These are phyloP conservation scores for Premnoplex brunnescens DNA, from an alignment of 2,797 vertebrate species.

Conservation along the genomic window DNA sequence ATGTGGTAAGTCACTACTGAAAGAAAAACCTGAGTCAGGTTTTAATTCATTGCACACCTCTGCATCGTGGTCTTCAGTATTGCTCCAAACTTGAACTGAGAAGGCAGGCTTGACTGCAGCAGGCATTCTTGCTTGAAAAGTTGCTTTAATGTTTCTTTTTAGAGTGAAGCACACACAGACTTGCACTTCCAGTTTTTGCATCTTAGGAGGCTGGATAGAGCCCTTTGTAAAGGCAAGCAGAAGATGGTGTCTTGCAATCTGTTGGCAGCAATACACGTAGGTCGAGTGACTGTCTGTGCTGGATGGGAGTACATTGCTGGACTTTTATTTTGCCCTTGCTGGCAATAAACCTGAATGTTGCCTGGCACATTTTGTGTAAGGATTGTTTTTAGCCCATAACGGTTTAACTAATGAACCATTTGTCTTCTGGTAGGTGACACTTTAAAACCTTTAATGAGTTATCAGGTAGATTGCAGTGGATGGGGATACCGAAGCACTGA, in stretches of 20 bases:
- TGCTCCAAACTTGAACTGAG: conserved; percentile 69
- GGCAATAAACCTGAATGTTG: not conserved
- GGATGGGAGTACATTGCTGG: not conserved
- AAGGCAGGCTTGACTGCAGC: conserved; percentile 17
- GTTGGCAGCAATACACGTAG: not conserved
- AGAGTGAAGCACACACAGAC: not conserved
- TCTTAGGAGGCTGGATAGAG: not conserved
- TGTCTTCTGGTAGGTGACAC: conserved; percentile 18
- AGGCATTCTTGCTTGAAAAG: not conserved
- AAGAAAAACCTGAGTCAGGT: conserved; percentile 36
- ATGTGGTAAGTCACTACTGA: conserved; percentile 41
- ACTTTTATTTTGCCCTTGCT: conserved; percentile 36
- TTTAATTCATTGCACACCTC: conserved; percentile 51
- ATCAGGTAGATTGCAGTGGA: conserved; percentile 65
- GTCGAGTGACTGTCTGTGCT: not conserved
- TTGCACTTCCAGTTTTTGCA: conserved; percentile 30
- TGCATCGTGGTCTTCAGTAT: conserved; percentile 23
- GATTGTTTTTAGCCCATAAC: conserved; percentile 13
- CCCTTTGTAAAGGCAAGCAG: conserved; percentile 31
- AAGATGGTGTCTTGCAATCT: not conserved
- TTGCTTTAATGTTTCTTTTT: conserved; percentile 23
- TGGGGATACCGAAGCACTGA: conserved; percentile 55
- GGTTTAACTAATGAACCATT: conserved; percentile 52
- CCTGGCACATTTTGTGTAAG: conserved; percentile 30
- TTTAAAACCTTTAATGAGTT: conserved; percentile 60